phyloP scores from a whole-genome alignment of 2,888 invertebrate species.

The Drosophila borealis region DNA sequence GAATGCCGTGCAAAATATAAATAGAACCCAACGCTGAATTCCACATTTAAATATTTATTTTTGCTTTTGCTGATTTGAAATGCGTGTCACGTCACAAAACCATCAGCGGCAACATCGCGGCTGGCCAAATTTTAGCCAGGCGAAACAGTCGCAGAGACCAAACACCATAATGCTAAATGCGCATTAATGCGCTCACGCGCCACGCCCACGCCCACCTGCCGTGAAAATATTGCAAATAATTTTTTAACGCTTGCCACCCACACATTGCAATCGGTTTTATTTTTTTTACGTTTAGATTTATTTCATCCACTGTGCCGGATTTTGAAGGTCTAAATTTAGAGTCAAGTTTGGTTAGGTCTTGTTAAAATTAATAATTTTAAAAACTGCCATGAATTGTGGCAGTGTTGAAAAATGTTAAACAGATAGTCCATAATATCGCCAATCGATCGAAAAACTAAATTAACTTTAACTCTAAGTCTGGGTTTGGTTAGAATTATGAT shows the following conservation, averaged over 20 bases:
- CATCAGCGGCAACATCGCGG: constrained; percentile 57
- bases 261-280: constrained; percentile 20
- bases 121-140: constrained; percentile 36
- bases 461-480: too few species aligned
- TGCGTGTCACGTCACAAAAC: constrained; percentile 68
- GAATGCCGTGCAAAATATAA: constrained; percentile 28
- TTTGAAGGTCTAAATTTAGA: neutral
- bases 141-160: constrained; percentile 28
- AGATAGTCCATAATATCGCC: too few species aligned
- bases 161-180: constrained; percentile 39
- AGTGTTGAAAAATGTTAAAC: too few species aligned
- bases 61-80: constrained; percentile 47
- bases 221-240: constrained; percentile 23
- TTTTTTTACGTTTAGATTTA: neutral
- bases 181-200: constrained; percentile 36
- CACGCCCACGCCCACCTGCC: constrained; percentile 19
- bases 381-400: neutral
- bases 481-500: too few species aligned
- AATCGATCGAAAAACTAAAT: too few species aligned
- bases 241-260: constrained; percentile 22
- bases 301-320: neutral
- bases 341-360: neutral
- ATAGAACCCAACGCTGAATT: constrained; percentile 43
- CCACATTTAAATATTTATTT: constrained; percentile 62
- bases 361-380: neutral